Evolutionary conservation across 1,140 invertebrate species (phyloP).

Genomic region (Agrilus planipennis): DNA sequence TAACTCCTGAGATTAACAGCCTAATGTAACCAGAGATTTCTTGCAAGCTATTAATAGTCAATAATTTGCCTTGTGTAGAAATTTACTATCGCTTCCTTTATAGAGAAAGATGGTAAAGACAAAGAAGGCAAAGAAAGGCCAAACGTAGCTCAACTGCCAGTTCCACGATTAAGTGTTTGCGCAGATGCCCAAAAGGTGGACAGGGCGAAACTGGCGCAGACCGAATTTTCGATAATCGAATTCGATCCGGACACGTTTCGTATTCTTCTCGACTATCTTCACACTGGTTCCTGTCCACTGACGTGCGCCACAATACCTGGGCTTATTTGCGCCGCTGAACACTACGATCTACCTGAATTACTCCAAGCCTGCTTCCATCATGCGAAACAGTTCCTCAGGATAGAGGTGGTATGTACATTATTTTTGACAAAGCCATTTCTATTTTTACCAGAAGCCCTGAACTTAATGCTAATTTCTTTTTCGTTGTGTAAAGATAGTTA

Average conservation of each 20-base stretch:
- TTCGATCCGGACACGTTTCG: slow-evolving; percentile 90
- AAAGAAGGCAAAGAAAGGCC: slow-evolving; percentile 68
- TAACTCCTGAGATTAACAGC: too few relatives aligned
- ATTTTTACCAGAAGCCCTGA: too few relatives aligned
- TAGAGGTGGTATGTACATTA: slow-evolving; percentile 73
- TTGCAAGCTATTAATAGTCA: too few relatives aligned
- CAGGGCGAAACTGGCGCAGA: slow-evolving; percentile 78
- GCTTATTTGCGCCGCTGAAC: slow-evolving; percentile 85
- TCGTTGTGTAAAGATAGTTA: too few relatives aligned
- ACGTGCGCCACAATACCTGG: slow-evolving; percentile 88
- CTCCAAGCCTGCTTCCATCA: slow-evolving; percentile 91
- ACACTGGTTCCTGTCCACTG: slow-evolving; percentile 81
- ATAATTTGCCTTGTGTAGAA: too few relatives aligned
- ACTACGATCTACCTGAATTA: slow-evolving; percentile 85
- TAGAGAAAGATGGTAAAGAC: slow-evolving; percentile 64
- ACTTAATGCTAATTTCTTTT: too few relatives aligned
- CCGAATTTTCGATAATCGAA: slow-evolving; percentile 91
- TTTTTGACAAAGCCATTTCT: background rate
- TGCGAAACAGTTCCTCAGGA: slow-evolving; percentile 82
- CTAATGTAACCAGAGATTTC: too few relatives aligned
- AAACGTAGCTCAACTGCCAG: slow-evolving; percentile 55
- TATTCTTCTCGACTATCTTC: slow-evolving; percentile 80
- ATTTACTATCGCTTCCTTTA: too few relatives aligned
- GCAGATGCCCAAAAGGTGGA: slow-evolving; percentile 90
- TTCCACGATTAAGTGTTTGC: slow-evolving; percentile 81